phyloP scores from a whole-genome alignment of 1,140 invertebrate genomes.

The Bombus impatiens region DNA sequence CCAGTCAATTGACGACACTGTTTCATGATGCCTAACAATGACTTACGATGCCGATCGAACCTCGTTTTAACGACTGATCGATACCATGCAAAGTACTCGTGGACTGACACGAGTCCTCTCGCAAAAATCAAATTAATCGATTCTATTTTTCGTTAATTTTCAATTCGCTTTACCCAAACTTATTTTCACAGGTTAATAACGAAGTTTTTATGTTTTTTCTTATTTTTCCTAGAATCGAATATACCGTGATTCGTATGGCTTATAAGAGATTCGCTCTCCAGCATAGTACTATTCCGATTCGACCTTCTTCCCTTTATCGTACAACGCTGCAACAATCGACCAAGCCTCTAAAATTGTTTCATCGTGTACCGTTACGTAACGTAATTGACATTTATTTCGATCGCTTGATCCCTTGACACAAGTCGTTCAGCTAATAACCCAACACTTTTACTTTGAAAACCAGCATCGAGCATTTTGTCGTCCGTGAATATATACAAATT shows the following conservation, averaged over 20 bases:
- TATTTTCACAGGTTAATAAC: too few relatives aligned
- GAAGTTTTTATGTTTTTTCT: too few relatives aligned
- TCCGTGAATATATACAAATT: not conserved
- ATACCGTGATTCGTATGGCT: accelerated
- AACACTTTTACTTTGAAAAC: not conserved
- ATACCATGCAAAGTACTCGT: not conserved
- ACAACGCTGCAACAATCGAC: not conserved
- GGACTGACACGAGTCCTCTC: too few relatives aligned
- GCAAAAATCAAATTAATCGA: too few relatives aligned
- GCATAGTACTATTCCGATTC: not conserved
- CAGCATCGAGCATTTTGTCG: not conserved
- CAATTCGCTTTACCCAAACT: too few relatives aligned
- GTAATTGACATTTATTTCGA: constrained; percentile 35
- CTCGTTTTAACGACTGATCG: constrained; percentile 2
- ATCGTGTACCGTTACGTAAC: not conserved
- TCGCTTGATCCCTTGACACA: constrained; percentile 12
- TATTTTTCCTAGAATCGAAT: too few relatives aligned
- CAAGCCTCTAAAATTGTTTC: not conserved
- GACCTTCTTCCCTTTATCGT: not conserved
- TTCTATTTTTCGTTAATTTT: too few relatives aligned
- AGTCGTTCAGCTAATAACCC: not conserved
- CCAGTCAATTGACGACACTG: constrained; percentile 45
- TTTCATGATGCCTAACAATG: constrained; percentile 39
- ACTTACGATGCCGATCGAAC: constrained; percentile 30
- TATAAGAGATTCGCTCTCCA: too few relatives aligned